Base-by-base conservation (phyloP, 1,140 invertebrate genomes). In the Microplitis demolitor region DNA sequence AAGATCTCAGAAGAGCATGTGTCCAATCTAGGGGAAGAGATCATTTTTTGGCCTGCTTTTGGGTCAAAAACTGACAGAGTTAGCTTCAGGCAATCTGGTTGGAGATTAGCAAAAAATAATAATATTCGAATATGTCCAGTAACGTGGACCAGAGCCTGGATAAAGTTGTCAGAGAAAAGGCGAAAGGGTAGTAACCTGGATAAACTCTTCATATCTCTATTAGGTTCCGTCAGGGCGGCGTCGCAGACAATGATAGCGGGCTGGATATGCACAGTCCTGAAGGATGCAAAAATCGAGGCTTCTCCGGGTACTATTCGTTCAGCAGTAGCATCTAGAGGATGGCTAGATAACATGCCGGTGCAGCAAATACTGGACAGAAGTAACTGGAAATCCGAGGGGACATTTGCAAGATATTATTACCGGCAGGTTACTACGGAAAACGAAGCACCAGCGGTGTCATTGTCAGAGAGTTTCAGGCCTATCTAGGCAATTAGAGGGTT, bases 291-390 rank as follows among this genome's bases (percentile, higher is more conserved):
- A 2, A 76, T 82, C 13, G 69, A 76, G 5, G 61, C 50, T 11
- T 53, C 71, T 8, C 78, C 79, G 16, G 78, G 82, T 1, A 76
- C 74, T 64, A 78, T 82, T 13, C 37, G 78, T 8, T 75, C 79
- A 8, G 79, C 80, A 51, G 79, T 82, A 13, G 78, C 78, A 4
- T 81, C 81, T 9, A 66, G 73, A 8, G 54, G 71, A 34, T 77
- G 70, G 72, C 45, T 78, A 9, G 64, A 78, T 39, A 66, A 78
- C n/a, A 14, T 74, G n/a, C 73, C 77, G 6, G 45, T 83, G 0
- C 74, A 81, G 34, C 53, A 72, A 2, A 78, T 81, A 4, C 31
- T 75, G 4, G 39, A 67, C 8, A 72, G 74, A 61, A 70, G 70
- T 61, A 72, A 69, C 39, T 75, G 70, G 71, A 69, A 56, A 61